Percentiles rank a stretch among this genome's conserved stretches.
phyloP scores from a whole-genome alignment of 2,113 vertebrate genomes.

The Lophura nycthemera region DNA sequence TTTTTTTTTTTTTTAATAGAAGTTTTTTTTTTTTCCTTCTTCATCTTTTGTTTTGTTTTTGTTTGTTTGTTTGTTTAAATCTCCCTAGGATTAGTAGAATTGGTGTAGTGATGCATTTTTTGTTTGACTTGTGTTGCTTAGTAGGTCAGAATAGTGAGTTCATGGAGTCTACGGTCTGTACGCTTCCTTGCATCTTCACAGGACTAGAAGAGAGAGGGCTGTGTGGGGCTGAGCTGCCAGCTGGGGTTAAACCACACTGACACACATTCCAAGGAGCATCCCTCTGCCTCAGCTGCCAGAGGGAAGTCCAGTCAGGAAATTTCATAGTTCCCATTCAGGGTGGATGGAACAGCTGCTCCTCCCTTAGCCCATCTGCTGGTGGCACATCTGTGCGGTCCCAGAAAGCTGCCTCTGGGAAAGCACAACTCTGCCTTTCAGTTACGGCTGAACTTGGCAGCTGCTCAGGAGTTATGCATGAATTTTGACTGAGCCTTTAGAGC shows the following conservation, averaged over 20 bases:
- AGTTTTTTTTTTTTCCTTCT: too few species aligned
- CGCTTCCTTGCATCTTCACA: neutral
- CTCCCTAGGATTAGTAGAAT: neutral
- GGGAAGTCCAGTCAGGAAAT: neutral
- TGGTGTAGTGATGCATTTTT: neutral
- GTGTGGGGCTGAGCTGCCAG: neutral
- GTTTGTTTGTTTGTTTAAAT: neutral
- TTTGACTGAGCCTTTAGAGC: neutral
- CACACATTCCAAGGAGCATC: neutral
- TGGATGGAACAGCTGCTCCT: neutral
- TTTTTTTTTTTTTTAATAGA: neutral
- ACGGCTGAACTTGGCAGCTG: neutral
- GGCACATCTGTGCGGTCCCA: neutral
- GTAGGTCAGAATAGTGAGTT: neutral
- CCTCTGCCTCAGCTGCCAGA: neutral
- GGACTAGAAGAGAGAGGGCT: neutral
- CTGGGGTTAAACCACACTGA: neutral
- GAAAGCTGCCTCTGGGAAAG: neutral
- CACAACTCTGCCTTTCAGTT: neutral
- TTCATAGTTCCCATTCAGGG: neutral
- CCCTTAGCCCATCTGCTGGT: neutral
- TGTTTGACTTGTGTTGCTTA: neutral
- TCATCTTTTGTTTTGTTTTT: neutral
- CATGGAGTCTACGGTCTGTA: rapidly evolving
- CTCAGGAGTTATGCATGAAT: neutral